Base-by-base conservation (phyloP, 2,113 vertebrate genomes). In the Eptesicus fuscus region DNA sequence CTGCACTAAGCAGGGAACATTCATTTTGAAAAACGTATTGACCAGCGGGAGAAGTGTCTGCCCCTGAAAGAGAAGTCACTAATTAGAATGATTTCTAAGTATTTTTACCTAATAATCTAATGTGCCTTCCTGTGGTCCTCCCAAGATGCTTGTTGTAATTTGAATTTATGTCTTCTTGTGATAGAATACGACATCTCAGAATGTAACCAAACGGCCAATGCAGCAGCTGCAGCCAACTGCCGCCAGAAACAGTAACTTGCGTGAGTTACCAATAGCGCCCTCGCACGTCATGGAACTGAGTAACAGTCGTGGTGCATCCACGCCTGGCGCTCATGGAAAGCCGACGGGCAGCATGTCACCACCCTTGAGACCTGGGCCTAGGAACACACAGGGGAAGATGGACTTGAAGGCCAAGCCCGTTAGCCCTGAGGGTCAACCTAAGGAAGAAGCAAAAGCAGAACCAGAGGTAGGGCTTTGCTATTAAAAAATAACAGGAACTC, bases 221-320 rank as follows among this genome's bases (percentile, higher is more conserved):
- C 99, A 99, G 97, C 99, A 99, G 88, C 98, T 99, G 47, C 99
- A 99, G 94, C 92, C 98, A 0, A 71, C 91, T 0, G 98, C 99
- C 40, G 98, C 98, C 44, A 99, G 99, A 53, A 99, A 99, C 88
- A 99, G 99, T 96, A 99, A 99, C 96, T 92, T 99, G 77, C 99
- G 99, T 0, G 99, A 99, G 95, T 80, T 99, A 86, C 99, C 99
- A 0, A 99, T 99, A 11, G 99, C 99, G 11, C 99, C 99, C 0
- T 96, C 99, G 5, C 99, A 99, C 0, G 92, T 97, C 0, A 49
- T 98, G 32, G 98, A 98, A 73, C 94, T 98, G 95, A 98, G 95
- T 92, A 98, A 94, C 98, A 95, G 59, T 85, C 98, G 98, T 51
- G 92, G 98, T 20, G 79, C 94, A 67, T 97, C 98, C 42, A 95